Percentiles rank a stretch among this genome's conserved stretches.
Conservation (phyloP, 2,113 vertebrate species). For the Camelus bactrianus region DNA sequence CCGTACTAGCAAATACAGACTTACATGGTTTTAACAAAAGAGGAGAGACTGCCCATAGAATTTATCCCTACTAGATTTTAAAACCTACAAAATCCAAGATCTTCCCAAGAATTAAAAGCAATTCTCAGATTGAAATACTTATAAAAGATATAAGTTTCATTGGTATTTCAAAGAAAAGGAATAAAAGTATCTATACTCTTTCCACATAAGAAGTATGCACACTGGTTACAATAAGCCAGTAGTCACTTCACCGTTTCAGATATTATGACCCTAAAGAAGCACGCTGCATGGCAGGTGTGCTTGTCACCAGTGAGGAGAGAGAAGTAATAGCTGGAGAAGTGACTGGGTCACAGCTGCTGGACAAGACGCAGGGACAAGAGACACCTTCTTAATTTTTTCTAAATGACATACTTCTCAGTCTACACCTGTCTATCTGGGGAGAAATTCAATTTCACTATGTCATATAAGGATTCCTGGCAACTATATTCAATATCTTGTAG, state of each 20-base stretch:
- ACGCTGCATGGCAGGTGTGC: not conserved
- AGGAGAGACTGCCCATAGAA: not conserved
- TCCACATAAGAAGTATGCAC: not conserved
- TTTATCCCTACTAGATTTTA: not conserved
- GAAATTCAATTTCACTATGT: not conserved
- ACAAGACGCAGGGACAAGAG: not conserved
- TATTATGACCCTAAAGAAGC: not conserved
- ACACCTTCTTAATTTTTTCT: not conserved
- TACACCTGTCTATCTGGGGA: not conserved
- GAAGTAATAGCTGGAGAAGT: not conserved
- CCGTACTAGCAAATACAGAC: not conserved
- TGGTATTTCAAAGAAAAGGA: conserved; percentile 1
- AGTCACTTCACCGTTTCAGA: not conserved
- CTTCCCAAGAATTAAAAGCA: conserved; percentile 14
- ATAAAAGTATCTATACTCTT: not conserved
- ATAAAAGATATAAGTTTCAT: not conserved
- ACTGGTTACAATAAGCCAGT: not conserved
- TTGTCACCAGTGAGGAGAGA: not conserved
- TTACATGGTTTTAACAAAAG: not conserved
- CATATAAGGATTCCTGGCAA: not conserved
- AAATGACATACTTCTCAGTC: not conserved
- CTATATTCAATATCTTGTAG: no score
- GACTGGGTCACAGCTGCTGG: not conserved
- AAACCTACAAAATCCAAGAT: conserved; percentile 19
- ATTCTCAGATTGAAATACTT: not conserved